Conservation (phyloP, 2,888 invertebrate genomes). For the Ornithoptera priamus region DNA sequence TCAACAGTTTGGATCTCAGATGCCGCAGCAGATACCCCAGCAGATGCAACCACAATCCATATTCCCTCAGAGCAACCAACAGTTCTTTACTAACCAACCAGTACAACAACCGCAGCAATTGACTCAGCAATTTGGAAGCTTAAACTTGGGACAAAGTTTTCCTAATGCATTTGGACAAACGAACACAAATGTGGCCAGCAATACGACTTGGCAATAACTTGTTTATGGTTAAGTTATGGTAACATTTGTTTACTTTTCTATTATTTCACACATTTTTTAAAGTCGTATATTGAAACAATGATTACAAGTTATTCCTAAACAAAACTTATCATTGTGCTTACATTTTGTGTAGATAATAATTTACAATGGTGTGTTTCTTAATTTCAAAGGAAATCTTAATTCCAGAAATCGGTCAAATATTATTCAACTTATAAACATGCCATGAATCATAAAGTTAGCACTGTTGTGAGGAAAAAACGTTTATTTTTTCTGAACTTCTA, state of each 20-base stretch:
- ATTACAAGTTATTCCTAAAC: slow-evolving; percentile 10
- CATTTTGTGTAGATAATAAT: slow-evolving; percentile 8
- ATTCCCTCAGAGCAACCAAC: slow-evolving; percentile 43
- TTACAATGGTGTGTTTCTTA: slow-evolving; percentile 2
- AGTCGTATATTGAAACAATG: neutral
- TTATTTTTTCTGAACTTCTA: too few species aligned
- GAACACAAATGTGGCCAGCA: slow-evolving; percentile 67
- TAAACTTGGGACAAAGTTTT: slow-evolving; percentile 68
- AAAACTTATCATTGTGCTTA: slow-evolving; percentile 10
- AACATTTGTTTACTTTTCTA: neutral
- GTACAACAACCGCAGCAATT: slow-evolving; percentile 45
- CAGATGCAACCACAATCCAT: slow-evolving; percentile 38
- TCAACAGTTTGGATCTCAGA: slow-evolving; percentile 47
- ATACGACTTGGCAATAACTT: slow-evolving; percentile 68
- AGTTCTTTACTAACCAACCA: slow-evolving; percentile 38
- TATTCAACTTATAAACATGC: too few species aligned
- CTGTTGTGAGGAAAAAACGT: too few species aligned
- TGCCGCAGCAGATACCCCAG: slow-evolving; percentile 42
- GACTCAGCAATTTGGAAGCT: slow-evolving; percentile 63
- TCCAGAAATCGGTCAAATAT: neutral
- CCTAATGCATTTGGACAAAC: slow-evolving; percentile 63
- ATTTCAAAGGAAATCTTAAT: neutral
- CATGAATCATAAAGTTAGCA: too few species aligned
- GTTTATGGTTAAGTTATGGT: neutral
- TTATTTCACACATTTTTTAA: slow-evolving; percentile 2